Base-by-base conservation (phyloP, 2,797 vertebrate genomes). In the Eleutherodactylus coqui region DNA sequence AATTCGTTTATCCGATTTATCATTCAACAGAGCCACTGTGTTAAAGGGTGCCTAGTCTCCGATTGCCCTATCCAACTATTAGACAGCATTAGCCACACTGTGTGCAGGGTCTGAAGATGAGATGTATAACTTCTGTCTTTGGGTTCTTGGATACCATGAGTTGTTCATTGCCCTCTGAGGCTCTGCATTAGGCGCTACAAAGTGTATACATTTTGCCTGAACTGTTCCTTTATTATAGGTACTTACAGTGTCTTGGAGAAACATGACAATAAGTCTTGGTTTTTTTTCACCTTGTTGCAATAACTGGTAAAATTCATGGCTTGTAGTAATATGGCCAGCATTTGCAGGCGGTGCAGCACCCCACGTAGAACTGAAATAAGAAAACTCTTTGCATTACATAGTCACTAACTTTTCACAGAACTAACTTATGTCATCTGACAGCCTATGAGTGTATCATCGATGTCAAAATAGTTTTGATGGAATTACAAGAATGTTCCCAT, bases 351-450 rank as follows among this genome's bases (percentile, higher is more conserved):
- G 24, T 29, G 79, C 80, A 67, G 86, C 32, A 84, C 90, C 82
- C 90, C 90, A 92, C 78, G 90, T 87, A 75, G 79, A 93, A 21
- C 92, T 93, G 70, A 49, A 93, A 91, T 89, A 55, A 84, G 2
- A 85, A 87, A 29, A 62, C 27, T n/a, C 7, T 5, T 38, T 69
- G 64, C 10, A 34, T 69, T 36, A 38, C 21, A 69, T 24, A 70
- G 41, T 24, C 11, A 24, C 9, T 5, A n/a, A n/a, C n/a, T n/a
- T n/a, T n/a, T n/a, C n/a, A n/a, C n/a, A n/a, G n/a, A n/a, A n/a
- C n/a, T n/a, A n/a, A n/a, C n/a, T n/a, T n/a, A n/a, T n/a, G n/a
- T n/a, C n/a, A n/a, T n/a, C n/a, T n/a, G n/a, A n/a, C n/a, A n/a
- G n/a, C n/a, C n/a, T n/a, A n/a, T n/a, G n/a, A n/a, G n/a, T n/a